phyloP scores from a whole-genome alignment of 2,888 invertebrate genomes.

The Clunio marinus region DNA sequence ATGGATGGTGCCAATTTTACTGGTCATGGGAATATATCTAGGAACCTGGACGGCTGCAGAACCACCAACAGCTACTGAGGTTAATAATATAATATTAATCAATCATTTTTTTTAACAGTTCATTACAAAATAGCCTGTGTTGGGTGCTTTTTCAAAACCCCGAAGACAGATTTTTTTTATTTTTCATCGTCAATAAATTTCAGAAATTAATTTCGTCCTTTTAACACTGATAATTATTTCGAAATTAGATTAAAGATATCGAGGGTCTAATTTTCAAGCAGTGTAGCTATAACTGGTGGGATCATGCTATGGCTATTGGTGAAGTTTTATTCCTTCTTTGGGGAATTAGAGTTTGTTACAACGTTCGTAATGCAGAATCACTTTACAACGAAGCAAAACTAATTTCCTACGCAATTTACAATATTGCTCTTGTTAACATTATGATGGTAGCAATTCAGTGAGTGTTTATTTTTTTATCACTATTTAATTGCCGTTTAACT shows the following conservation, averaged over 20 bases:
- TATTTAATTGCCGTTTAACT: too few relatives aligned
- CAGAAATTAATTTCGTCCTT: too few relatives aligned
- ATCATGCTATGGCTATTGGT: conserved; percentile 87
- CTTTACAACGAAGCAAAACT: conserved; percentile 88
- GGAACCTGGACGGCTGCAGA: conserved; percentile 87
- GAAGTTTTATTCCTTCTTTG: conserved; percentile 70
- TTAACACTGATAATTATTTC: too few relatives aligned
- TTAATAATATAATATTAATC: too few relatives aligned
- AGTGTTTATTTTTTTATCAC: conserved; percentile 53
- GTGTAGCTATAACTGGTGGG: conserved; percentile 92
- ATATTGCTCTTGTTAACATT: conserved; percentile 87
- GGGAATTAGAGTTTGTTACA: conserved; percentile 81
- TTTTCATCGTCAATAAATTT: too few relatives aligned
- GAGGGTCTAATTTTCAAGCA: conserved; percentile 78
- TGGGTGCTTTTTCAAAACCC: too few relatives aligned
- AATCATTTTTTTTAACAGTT: too few relatives aligned
- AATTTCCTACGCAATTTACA: conserved; percentile 92
- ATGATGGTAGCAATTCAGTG: conserved; percentile 91
- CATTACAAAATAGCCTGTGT: too few relatives aligned
- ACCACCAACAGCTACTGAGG: conserved; percentile 75
- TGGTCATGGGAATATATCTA: conserved; percentile 74
- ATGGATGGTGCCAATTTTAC: conserved; percentile 88
- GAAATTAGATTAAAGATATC: conserved; percentile 65
- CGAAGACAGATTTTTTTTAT: too few relatives aligned
- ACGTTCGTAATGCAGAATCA: conserved; percentile 85